Conservation (phyloP, 92 coral and sea anemone species). For the Montipora capitata region DNA sequence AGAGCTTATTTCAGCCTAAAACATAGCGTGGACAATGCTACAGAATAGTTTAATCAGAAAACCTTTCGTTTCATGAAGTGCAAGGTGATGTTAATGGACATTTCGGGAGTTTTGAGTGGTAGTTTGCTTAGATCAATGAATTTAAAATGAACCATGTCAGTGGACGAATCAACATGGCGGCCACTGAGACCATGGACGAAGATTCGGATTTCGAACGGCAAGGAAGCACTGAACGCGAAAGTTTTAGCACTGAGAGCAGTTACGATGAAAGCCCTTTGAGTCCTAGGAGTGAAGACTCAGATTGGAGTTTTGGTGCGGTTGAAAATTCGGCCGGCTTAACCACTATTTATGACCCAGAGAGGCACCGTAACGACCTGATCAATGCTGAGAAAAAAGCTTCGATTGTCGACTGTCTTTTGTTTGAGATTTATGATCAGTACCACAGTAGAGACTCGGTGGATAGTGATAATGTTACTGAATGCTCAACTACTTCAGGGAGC, state of each 20-base stretch:
- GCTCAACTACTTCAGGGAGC: conserved; percentile 97
- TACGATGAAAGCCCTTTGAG: conserved; percentile 89
- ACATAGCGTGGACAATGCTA: background rate
- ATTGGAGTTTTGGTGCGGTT: conserved; percentile 90
- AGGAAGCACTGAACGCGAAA: conserved; percentile 77
- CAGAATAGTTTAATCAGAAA: no score
- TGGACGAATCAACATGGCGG: conserved; percentile 86
- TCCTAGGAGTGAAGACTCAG: conserved; percentile 96
- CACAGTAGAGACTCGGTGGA: conserved; percentile 96
- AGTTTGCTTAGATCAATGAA: conserved; percentile 38
- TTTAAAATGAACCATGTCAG: conserved; percentile 54
- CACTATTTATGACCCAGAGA: conserved; percentile 70
- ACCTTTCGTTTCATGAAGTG: background rate
- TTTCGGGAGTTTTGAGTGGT: background rate
- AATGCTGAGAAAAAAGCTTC: conserved; percentile 84
- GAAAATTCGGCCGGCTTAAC: conserved; percentile 59
- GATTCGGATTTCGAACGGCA: conserved; percentile 78
- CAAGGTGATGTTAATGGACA: background rate
- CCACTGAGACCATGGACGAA: conserved; percentile 53
- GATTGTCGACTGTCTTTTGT: conserved; percentile 94
- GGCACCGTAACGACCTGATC: conserved; percentile 50
- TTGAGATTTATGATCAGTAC: conserved; percentile 98
- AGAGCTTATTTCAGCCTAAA: no score
- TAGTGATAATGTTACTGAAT: conserved; percentile 98
- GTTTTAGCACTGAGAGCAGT: conserved; percentile 86